Evolutionary conservation across 2,797 vertebrate genomes (phyloP).

Genomic region (Micropoecilia bifurca): DNA sequence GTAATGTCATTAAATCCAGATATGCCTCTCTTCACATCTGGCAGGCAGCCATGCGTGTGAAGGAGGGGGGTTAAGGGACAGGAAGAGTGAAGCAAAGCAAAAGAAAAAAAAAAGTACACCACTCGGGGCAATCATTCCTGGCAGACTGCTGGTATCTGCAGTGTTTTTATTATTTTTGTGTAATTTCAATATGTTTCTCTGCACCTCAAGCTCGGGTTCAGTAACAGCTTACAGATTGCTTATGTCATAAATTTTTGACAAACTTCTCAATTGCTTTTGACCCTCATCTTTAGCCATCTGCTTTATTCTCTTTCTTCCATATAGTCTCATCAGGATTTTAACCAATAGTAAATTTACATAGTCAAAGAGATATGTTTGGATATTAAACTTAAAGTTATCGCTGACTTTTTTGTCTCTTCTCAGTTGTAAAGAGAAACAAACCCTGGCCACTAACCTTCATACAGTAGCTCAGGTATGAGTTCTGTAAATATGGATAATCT

Average conservation of each 20-base stretch:
- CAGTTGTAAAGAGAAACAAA: neutral
- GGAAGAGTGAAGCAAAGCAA: constrained; percentile 49
- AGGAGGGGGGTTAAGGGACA: constrained; percentile 44
- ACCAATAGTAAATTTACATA: constrained; percentile 17
- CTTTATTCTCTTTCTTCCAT: constrained; percentile 81
- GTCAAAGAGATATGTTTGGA: constrained; percentile 26
- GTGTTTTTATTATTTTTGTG: constrained; percentile 66
- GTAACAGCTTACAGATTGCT: constrained; percentile 98
- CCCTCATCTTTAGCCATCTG: constrained; percentile 97
- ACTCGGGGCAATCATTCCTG: constrained; percentile 95
- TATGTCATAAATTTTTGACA: constrained; percentile 98
- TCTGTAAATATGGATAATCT: neutral
- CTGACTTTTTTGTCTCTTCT: neutral
- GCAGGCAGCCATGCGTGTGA: constrained; percentile 89
- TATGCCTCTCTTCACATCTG: constrained; percentile 94
- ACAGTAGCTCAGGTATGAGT: neutral
- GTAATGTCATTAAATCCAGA: constrained; percentile 98
- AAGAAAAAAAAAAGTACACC: constrained; percentile 64
- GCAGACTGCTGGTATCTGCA: constrained; percentile 87
- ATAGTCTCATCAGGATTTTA: constrained; percentile 47
- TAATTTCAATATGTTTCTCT: constrained; percentile 98
- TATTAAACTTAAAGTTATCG: neutral
- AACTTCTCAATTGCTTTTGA: constrained; percentile 97
- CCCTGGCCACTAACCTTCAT: neutral
- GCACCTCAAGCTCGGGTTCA: constrained; percentile 93